Conservation (phyloP, 2,113 vertebrate genomes). For the Burhinus oedicnemus region DNA sequence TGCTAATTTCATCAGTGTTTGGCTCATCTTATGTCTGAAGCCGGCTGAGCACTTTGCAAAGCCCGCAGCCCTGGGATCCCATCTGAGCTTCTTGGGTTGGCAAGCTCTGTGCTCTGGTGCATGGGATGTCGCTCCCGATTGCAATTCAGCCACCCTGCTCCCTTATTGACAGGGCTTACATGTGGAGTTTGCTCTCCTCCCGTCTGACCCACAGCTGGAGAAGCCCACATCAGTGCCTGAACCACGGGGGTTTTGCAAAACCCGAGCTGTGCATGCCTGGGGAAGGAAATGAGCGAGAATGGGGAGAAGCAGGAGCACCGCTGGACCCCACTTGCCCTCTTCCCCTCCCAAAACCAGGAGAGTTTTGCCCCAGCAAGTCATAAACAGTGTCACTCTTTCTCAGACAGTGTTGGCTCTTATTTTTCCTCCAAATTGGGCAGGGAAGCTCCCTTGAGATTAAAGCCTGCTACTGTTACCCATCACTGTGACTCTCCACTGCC, state of each 20-base stretch:
- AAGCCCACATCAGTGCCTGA: fast-evolving
- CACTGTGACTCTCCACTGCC: background rate
- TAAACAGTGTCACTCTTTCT: background rate
- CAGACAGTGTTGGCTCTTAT: background rate
- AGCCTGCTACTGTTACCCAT: background rate
- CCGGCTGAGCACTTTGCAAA: background rate
- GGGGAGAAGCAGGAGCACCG: fast-evolving
- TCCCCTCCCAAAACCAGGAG: background rate
- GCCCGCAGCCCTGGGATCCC: fast-evolving
- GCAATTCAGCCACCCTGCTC: background rate
- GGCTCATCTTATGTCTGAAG: background rate
- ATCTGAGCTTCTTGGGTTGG: background rate
- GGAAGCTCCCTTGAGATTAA: background rate
- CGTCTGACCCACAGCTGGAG: background rate
- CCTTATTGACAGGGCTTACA: fast-evolving
- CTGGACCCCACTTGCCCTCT: background rate
- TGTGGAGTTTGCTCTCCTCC: background rate
- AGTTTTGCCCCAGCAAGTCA: background rate
- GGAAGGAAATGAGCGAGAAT: background rate
- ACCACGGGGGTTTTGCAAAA: background rate
- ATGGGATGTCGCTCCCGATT: fast-evolving
- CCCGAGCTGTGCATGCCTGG: fast-evolving
- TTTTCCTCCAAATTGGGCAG: background rate
- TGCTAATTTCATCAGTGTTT: background rate
- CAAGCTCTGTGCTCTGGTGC: fast-evolving